Percentiles rank a stretch among this genome's conserved stretches.
Conservation (phyloP, 2,888 invertebrate species). For the Gastracanthus pulcherrimus region DNA sequence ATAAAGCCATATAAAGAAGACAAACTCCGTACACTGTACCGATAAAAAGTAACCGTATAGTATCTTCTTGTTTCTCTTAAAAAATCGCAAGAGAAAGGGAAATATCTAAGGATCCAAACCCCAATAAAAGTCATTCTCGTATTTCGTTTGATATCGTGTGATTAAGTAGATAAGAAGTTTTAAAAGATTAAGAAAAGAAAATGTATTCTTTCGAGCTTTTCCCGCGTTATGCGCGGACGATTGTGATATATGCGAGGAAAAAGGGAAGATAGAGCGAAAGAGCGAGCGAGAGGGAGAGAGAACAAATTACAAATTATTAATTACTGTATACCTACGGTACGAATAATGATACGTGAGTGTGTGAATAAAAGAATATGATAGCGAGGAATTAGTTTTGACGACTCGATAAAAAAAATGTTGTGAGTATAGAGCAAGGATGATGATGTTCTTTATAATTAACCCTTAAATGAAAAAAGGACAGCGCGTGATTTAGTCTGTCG, state of each 20-base stretch:
- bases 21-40: constrained; percentile 11
- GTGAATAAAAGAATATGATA: neutral
- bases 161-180: constrained; percentile 23
- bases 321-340: constrained; percentile 29
- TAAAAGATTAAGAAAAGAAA: constrained; percentile 22
- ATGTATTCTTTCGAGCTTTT: constrained; percentile 57
- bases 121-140: constrained; percentile 31
- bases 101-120: constrained; percentile 9
- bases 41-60: constrained; percentile 7
- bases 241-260: constrained; percentile 58
- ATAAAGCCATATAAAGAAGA: neutral
- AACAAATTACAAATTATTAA: constrained; percentile 46
- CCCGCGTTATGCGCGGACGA: constrained; percentile 52
- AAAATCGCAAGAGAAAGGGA: neutral
- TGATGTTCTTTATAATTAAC: constrained; percentile 51
- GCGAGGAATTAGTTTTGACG: too few species aligned
- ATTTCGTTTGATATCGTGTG: constrained; percentile 34
- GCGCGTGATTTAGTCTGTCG: constrained; percentile 35
- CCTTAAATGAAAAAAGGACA: constrained; percentile 44
- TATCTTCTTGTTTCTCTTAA: constrained; percentile 38
- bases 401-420: constrained; percentile 16
- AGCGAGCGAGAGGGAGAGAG: too few species aligned
- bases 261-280: constrained; percentile 26
- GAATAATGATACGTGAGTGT: constrained; percentile 39
- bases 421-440: constrained; percentile 27